Percentiles rank a stretch among this genome's conserved stretches.
phyloP scores from a whole-genome alignment of 2,113 vertebrate species.

The Oxygymnocypris stewartii region DNA sequence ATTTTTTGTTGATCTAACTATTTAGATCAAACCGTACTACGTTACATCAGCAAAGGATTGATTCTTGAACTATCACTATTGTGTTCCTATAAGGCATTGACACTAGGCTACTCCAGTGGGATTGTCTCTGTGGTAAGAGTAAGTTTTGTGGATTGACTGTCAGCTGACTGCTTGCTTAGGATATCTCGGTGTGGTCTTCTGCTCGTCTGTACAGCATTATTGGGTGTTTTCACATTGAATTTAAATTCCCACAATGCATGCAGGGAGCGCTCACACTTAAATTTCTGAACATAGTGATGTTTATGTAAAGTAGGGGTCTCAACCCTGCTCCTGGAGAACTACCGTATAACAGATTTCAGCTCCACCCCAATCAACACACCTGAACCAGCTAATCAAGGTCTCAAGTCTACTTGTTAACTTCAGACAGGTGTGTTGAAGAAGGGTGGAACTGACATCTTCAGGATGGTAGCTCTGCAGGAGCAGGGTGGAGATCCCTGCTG shows the following conservation, averaged over 20 bases:
- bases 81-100: not conserved
- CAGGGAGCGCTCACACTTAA: conserved; percentile 34
- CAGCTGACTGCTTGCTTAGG: not conserved
- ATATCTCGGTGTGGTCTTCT: conserved; percentile 10
- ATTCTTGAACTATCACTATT: not conserved
- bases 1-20: not conserved
- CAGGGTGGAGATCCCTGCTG: too few relatives aligned
- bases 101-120: not conserved
- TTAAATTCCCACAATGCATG: conserved; percentile 30
- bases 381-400: too few relatives aligned
- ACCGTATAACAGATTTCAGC: too few relatives aligned
- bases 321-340: too few relatives aligned
- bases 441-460: too few relatives aligned
- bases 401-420: too few relatives aligned
- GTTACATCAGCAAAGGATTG: not conserved
- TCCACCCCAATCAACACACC: too few relatives aligned
- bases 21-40: not conserved
- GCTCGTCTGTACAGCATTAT: conserved; percentile 20
- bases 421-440: too few relatives aligned
- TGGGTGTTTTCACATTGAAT: conserved; percentile 48
- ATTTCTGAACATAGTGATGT: conserved; percentile 48
- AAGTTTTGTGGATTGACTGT: not conserved
- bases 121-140: not conserved
- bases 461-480: too few relatives aligned
- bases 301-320: not conserved